Evolutionary conservation across 2,797 vertebrate genomes (phyloP).

Genomic region (Agapornis canus): DNA sequence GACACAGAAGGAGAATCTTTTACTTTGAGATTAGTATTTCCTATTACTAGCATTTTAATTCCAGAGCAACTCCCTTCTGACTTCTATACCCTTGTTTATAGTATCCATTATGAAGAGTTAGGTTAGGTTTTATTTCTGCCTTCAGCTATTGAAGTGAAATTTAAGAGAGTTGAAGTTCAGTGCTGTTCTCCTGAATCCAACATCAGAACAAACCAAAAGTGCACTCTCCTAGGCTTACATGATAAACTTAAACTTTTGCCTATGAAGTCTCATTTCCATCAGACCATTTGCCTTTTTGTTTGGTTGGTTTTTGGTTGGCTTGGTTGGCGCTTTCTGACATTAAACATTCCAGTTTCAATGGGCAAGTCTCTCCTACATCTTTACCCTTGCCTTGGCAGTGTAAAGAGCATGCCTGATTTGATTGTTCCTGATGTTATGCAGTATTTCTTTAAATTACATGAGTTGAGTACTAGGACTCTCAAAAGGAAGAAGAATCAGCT

Average conservation of each 20-base stretch:
- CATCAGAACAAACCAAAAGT: background rate
- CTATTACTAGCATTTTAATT: background rate
- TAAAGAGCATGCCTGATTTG: background rate
- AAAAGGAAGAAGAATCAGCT: background rate
- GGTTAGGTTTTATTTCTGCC: background rate
- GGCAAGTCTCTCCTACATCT: background rate
- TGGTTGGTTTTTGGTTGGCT: background rate
- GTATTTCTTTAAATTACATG: background rate
- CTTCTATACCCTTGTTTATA: background rate
- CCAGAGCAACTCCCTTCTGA: background rate
- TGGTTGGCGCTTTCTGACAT: background rate
- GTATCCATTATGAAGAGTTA: background rate
- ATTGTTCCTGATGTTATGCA: background rate
- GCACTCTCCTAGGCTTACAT: background rate
- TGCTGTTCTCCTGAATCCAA: background rate
- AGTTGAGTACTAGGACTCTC: background rate
- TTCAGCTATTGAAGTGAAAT: conserved; percentile 14
- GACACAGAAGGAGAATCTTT: background rate
- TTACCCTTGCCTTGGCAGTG: background rate
- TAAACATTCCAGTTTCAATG: background rate
- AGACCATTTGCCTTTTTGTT: background rate
- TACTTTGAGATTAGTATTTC: background rate
- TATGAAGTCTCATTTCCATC: background rate
- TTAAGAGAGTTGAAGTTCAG: background rate
- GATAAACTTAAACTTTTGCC: background rate